phyloP scores from a whole-genome alignment of 2,113 vertebrate genomes.

The Strix aluco region DNA sequence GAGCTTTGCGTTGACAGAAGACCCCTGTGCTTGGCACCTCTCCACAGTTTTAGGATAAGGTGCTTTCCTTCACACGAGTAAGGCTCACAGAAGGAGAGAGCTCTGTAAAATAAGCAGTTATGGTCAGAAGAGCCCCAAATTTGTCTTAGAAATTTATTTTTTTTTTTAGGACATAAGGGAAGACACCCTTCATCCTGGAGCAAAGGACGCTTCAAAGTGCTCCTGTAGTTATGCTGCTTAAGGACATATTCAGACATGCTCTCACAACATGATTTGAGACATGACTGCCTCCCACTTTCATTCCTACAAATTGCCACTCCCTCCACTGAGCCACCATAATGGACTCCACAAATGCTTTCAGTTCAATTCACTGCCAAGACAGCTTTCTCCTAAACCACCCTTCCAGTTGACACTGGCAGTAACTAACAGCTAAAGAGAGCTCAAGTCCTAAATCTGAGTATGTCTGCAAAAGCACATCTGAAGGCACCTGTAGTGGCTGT shows the following conservation, averaged over 20 bases:
- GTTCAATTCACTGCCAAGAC: neutral
- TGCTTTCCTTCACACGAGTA: neutral
- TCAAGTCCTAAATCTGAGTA: neutral
- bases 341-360: neutral
- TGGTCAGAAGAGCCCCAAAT: neutral
- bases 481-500: neutral
- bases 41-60: neutral
- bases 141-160: neutral
- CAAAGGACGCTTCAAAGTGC: neutral
- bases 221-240: slow-evolving; percentile 4
- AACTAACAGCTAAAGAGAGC: neutral
- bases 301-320: slow-evolving; percentile 41
- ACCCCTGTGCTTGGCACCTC: neutral
- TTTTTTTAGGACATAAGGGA: neutral
- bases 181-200: slow-evolving; percentile 26
- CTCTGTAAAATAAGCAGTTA: neutral
- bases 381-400: neutral
- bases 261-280: neutral
- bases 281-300: slow-evolving; percentile 43
- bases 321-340: neutral
- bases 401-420: neutral
- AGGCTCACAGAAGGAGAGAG: neutral
- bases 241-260: slow-evolving; percentile 20
- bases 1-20: neutral
- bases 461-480: neutral